These are phyloP conservation scores for Boulengeromyrus knoepffleri DNA, from an alignment of 2,113 vertebrate genomes.

Conservation along the genomic window DNA sequence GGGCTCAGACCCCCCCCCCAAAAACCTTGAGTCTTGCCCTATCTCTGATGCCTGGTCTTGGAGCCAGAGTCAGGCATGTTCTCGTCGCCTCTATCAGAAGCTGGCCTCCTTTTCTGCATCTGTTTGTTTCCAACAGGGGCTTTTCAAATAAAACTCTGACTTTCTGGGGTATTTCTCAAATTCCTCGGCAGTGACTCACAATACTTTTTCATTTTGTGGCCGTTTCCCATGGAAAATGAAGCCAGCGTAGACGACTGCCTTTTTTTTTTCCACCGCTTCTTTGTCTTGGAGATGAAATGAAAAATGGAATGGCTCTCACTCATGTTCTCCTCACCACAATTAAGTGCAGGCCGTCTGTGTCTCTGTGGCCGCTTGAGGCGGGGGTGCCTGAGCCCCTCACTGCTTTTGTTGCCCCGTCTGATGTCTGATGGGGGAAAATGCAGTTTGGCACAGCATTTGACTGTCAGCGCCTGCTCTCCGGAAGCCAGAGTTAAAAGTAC, in stretches of 20 bases:
- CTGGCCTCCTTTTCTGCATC: slow-evolving; percentile 50
- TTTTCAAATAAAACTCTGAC: slow-evolving; percentile 58
- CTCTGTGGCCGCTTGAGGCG: slow-evolving; percentile 39
- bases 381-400: not conserved
- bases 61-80: not conserved
- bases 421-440: not conserved
- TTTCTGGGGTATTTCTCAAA: slow-evolving; percentile 61
- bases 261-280: slow-evolving; percentile 27
- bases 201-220: slow-evolving; percentile 50
- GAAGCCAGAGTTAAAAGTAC: not conserved
- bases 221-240: slow-evolving; percentile 56
- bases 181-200: slow-evolving; percentile 56
- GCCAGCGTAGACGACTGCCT: slow-evolving; percentile 51
- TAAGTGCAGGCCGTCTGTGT: slow-evolving; percentile 53
- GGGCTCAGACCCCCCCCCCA: not conserved
- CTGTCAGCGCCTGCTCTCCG: not conserved
- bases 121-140: slow-evolving; percentile 54
- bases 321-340: slow-evolving; percentile 52
- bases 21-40: not conserved
- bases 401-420: not conserved
- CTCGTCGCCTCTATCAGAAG: slow-evolving; percentile 39
- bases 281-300: slow-evolving; percentile 46
- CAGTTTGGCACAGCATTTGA: not conserved
- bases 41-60: slow-evolving; percentile 15
- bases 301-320: slow-evolving; percentile 51